Base-by-base conservation (phyloP, 1,140 invertebrate species). In the Sminthurinus signatus region DNA sequence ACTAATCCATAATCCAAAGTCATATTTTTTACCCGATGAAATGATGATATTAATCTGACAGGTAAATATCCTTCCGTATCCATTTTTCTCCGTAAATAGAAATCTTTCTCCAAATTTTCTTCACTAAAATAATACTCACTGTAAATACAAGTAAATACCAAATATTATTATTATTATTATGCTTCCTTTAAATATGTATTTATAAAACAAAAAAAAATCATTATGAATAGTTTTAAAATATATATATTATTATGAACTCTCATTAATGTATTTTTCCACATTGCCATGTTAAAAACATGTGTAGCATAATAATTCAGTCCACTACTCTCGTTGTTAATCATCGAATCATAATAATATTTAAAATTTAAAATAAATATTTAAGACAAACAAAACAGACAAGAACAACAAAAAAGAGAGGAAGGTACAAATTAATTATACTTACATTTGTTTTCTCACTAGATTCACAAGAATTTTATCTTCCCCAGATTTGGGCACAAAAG, bases 41-140 rank as follows among this genome's bases (percentile, higher is more conserved):
- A 99, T 19, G 91, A 93, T 29, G 93, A 93, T 52, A 99, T 95
- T 43, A 98, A 79, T 64, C 86, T 87, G 21, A 99, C 84, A 10
- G 93, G 91, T 57, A 99, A 84, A 75, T 86, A 98, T 55, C 96
- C 96, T 73, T 96, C 85, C 17, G 84, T 73, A 73, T 94, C 88
- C 96, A 99, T 99, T 83, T 96, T 96, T 64, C 93, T 84, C 58
- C 96, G 84, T 69, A 99, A 81, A 79, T 96, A 99, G 78, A 97
- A 93, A 76, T 99, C 96, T 73, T 90, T 86, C 71, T 89, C 84
- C 56, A 99, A 81, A 81, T 99, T 99, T 73, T 98, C 94, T 73
- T 89, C 87, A 75, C 93, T 96, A 80, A 99, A 98, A 83, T 99
- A 99, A 80, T 99, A 99, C 80, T 99, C 96, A 29, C 56, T 70